These are phyloP conservation scores for Orientallactaga bullata DNA, from an alignment of 2,113 vertebrate species.

Conservation along the genomic window DNA sequence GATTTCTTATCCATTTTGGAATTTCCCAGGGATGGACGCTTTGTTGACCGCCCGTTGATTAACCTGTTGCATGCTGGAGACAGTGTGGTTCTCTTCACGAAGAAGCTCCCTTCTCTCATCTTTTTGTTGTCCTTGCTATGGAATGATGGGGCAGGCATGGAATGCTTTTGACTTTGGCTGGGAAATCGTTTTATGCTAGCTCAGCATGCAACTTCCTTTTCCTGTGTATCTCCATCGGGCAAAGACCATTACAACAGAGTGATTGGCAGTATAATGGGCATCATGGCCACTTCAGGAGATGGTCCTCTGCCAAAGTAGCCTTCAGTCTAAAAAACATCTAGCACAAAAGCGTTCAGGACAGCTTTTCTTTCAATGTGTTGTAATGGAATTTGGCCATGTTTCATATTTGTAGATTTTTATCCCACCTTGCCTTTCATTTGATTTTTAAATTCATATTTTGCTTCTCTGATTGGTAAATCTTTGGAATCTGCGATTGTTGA, in stretches of 20 bases:
- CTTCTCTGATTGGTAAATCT: slow-evolving; percentile 36
- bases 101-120: slow-evolving; percentile 50
- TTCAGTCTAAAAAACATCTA: slow-evolving; percentile 55
- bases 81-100: slow-evolving; percentile 55
- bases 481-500: slow-evolving; percentile 44
- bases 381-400: slow-evolving; percentile 75
- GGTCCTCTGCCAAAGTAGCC: neutral
- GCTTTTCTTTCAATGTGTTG: slow-evolving; percentile 51
- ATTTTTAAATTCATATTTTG: slow-evolving; percentile 68
- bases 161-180: slow-evolving; percentile 69
- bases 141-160: slow-evolving; percentile 64
- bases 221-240: slow-evolving; percentile 39
- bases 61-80: slow-evolving; percentile 86
- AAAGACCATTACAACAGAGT: slow-evolving; percentile 75
- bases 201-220: slow-evolving; percentile 70
- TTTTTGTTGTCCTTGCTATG: slow-evolving; percentile 62
- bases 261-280: neutral
- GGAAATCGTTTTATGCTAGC: slow-evolving; percentile 61
- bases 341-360: neutral
- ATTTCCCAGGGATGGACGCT: slow-evolving; percentile 56
- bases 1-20: slow-evolving; percentile 72
- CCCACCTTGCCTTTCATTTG: slow-evolving; percentile 26
- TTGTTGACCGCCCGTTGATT: slow-evolving; percentile 80
- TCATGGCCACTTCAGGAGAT: slow-evolving; percentile 19
- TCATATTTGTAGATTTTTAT: slow-evolving; percentile 29